Conservation (phyloP, 2,888 invertebrate species). For the Ormyrus labotus region DNA sequence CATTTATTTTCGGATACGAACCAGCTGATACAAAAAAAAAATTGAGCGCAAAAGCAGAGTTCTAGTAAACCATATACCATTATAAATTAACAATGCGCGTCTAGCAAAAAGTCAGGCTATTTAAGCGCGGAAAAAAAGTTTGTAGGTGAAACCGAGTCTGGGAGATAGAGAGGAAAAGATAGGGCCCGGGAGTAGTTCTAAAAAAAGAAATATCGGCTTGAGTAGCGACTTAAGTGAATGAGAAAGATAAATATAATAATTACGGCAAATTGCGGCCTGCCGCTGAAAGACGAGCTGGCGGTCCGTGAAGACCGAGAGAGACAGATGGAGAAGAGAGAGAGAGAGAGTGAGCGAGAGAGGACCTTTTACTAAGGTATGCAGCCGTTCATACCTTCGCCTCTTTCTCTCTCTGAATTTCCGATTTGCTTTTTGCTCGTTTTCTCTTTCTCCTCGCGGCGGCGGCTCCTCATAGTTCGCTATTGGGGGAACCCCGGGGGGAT, state of each 20-base stretch:
- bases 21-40: not conserved
- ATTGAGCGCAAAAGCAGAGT: not conserved
- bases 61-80: not conserved
- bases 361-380: conserved; percentile 50
- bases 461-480: not conserved
- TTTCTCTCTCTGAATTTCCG: conserved; percentile 51
- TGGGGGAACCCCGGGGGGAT: too few relatives aligned
- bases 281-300: conserved; percentile 60
- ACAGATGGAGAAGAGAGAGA: conserved; percentile 10
- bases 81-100: conserved; percentile 15
- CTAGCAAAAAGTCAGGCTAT: conserved; percentile 14
- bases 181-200: not conserved
- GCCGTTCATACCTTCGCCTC: conserved; percentile 40
- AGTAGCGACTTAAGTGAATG: conserved; percentile 70
- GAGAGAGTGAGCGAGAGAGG: conserved; percentile 16
- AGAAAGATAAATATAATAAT: conserved; percentile 73
- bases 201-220: conserved; percentile 33
- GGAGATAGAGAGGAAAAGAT: conserved; percentile 1
- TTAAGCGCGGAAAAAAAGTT: conserved; percentile 10
- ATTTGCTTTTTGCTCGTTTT: conserved; percentile 30
- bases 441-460: conserved; percentile 16
- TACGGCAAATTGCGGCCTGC: conserved; percentile 67
- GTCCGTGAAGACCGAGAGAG: conserved; percentile 30
- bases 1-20: not conserved
- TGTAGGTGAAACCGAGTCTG: conserved; percentile 41